Percentiles rank a stretch among this genome's conserved stretches.
Conservation (phyloP, 2,113 vertebrate genomes). For the Xenus cinereus region DNA sequence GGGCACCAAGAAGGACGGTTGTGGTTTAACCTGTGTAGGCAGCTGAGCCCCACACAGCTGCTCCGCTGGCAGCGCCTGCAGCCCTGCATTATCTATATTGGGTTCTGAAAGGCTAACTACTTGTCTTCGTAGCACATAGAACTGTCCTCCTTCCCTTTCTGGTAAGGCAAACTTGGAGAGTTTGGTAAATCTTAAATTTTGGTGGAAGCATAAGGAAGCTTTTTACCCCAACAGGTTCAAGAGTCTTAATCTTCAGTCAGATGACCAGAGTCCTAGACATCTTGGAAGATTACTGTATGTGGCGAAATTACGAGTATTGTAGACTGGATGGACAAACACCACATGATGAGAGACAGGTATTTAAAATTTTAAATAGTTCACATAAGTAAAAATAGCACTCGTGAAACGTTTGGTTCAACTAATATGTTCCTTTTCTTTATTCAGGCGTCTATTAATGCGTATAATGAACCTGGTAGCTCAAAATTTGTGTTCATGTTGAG, state of each 20-base stretch:
- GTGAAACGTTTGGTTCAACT: background rate
- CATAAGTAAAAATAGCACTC: background rate
- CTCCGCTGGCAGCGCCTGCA: background rate
- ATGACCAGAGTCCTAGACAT: constrained; percentile 98
- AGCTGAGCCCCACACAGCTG: background rate
- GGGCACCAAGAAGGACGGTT: no score
- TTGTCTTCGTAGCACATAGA: background rate
- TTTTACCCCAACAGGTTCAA: constrained; percentile 80
- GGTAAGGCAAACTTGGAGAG: background rate
- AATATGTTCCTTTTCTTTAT: background rate
- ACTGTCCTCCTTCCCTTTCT: background rate
- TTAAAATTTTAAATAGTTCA: background rate
- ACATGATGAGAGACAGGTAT: constrained; percentile 95
- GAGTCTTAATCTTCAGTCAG: constrained; percentile 96
- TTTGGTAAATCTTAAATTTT: background rate
- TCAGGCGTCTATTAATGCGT: constrained; percentile 92
- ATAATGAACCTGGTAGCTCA: constrained; percentile 90
- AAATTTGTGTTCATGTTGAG: constrained; percentile 99
- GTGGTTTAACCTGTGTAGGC: background rate
- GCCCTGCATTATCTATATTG: background rate
- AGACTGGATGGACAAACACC: constrained; percentile 95
- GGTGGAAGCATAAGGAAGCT: background rate
- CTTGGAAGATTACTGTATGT: constrained; percentile 99
- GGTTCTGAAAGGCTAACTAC: accelerated
- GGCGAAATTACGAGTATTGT: constrained; percentile 94